Base-by-base conservation (phyloP, 2,113 vertebrate species). In the Pterophyllum scalare region DNA sequence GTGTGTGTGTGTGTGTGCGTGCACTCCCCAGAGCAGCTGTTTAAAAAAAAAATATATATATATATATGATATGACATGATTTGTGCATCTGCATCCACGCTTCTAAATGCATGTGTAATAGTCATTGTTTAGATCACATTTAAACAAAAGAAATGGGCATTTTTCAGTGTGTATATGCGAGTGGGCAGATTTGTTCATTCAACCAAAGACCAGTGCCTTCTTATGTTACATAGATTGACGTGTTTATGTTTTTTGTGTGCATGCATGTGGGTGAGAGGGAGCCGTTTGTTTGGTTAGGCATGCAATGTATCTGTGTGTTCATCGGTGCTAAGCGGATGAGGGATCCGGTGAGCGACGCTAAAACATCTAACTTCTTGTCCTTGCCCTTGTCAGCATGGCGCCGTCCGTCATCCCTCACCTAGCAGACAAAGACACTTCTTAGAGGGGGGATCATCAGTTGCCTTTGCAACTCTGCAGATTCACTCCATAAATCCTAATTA, bases 401-500 rank as follows among this genome's bases (percentile, higher is more conserved):
- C 94, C 95, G 94, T 97, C 97, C 95, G 96, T 96, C 95, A 97
- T 97, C 95, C 96, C 96, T 97, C 97, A 97, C 96, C 96, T 96
- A 96, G 96, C 96, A 96, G 90, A 94, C 93, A 96, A 96, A 96
- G 95, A 97, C 97, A 96, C 96, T 96, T 95, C 95, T 95, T 96
- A 86, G 95, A 96, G 96, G 96, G 96, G 95, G 97, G 97, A 97
- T 96, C 97, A 97, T 97, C 97, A 97, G 97, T 97, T 96, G 96
- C 97, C 97, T 97, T 96, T 97, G 97, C 97, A 97, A 98, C 97
- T 97, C 97, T 96, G 97, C 97, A 99, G 97, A 98, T 97, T 97
- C 97, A 97, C 97, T 97, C 97, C 97, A 98, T 98, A 98, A 98
- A 99, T 98, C 97, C 98, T 98, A 98, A 98, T 98, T 98, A 96